These are phyloP conservation scores for Chelon auratus DNA, from an alignment of 2,797 vertebrate species.

Conservation along the genomic window DNA sequence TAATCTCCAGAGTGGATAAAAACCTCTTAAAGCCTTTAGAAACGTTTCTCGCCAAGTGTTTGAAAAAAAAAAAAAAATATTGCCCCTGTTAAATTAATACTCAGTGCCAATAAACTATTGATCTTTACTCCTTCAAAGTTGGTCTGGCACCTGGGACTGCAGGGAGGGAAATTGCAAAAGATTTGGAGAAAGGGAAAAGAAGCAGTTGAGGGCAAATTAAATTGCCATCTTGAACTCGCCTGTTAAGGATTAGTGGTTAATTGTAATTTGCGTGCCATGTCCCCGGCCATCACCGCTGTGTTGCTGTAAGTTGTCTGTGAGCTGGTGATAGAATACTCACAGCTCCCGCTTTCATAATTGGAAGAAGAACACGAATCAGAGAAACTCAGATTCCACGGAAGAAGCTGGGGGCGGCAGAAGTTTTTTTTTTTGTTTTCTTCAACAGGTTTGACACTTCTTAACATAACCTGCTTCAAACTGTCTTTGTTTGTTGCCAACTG, in stretches of 20 bases:
- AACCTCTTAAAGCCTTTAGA: constrained; percentile 74
- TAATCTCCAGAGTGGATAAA: constrained; percentile 83
- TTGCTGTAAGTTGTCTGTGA: constrained; percentile 68
- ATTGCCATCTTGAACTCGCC: constrained; percentile 78
- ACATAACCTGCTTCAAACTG: constrained; percentile 60
- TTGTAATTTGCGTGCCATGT: constrained; percentile 74
- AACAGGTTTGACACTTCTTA: constrained; percentile 61
- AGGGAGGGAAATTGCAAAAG: constrained; percentile 63
- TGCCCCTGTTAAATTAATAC: constrained; percentile 80
- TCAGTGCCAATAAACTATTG: constrained; percentile 78
- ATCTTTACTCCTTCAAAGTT: constrained; percentile 78
- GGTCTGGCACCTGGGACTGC: constrained; percentile 80
- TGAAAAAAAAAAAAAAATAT: constrained; percentile 73
- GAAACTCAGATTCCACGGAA: constrained; percentile 52
- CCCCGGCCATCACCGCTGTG: constrained; percentile 70
- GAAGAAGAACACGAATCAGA: constrained; percentile 58
- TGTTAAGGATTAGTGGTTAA: constrained; percentile 81
- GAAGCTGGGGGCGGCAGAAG: constrained; percentile 35
- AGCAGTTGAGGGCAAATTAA: constrained; percentile 76
- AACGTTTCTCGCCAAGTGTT: constrained; percentile 71
- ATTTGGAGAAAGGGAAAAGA: constrained; percentile 61
- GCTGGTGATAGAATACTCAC: constrained; percentile 79
- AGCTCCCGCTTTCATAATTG: constrained; percentile 68
- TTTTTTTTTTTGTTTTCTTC: constrained; percentile 57
- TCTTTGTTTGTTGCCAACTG: constrained; percentile 57